A percentile compares a stretch with the other conserved stretches of the same genome.
These are phyloP conservation scores for Macaca fascicularis DNA, from an alignment of 2,113 vertebrate species.

Conservation along the genomic window DNA sequence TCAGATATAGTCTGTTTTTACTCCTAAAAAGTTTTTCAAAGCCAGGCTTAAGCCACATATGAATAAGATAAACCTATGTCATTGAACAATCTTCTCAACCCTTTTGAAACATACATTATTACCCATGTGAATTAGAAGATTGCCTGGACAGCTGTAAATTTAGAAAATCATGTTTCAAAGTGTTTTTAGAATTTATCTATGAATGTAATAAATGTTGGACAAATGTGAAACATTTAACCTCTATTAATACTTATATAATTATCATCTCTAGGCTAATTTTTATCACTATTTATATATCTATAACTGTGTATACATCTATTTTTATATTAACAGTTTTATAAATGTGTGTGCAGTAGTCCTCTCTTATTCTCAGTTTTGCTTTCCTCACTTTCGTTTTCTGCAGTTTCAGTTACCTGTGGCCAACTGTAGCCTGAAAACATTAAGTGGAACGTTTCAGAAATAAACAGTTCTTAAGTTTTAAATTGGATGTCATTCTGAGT, in stretches of 20 bases:
- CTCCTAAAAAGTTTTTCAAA: neutral
- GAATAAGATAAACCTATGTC: neutral
- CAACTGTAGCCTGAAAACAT: neutral
- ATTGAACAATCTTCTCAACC: neutral
- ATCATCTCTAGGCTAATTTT: neutral
- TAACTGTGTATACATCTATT: neutral
- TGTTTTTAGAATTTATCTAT: neutral
- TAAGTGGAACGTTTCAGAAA: neutral
- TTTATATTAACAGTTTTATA: neutral
- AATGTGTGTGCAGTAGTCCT: neutral
- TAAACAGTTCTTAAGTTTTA: neutral
- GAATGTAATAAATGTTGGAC: neutral
- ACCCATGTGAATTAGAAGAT: neutral
- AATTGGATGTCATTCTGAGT: neutral
- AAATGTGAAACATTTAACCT: neutral
- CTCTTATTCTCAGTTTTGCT: neutral
- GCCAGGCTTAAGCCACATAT: neutral
- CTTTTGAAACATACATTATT: neutral
- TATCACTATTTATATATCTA: neutral
- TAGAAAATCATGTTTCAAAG: slow-evolving; percentile 1
- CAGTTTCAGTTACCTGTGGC: neutral
- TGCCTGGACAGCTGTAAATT: neutral
- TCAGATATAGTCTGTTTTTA: neutral
- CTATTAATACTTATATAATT: neutral
- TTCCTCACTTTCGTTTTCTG: neutral